phyloP scores from a whole-genome alignment of 2,888 invertebrate species.

The Argyra leucocephala region DNA sequence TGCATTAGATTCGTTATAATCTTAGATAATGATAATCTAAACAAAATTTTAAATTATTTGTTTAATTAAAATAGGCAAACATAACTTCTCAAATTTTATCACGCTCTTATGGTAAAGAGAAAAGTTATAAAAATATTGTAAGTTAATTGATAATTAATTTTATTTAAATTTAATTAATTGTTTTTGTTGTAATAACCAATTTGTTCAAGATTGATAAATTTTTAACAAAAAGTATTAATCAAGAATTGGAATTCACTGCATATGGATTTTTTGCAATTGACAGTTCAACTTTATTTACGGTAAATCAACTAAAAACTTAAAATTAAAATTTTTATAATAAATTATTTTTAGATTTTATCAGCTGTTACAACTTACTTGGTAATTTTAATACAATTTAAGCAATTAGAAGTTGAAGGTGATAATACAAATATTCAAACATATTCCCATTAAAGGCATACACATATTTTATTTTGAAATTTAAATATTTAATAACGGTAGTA shows the following conservation, averaged over 20 bases:
- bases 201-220: slow-evolving; percentile 40
- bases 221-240: slow-evolving; percentile 40
- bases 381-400: slow-evolving; percentile 42
- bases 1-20: no score
- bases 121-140: slow-evolving; percentile 39
- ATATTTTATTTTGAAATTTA: no score
- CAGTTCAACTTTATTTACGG: slow-evolving; percentile 40
- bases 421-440: background rate
- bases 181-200: background rate
- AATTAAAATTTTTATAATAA: background rate
- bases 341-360: slow-evolving; percentile 34
- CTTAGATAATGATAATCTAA: no score
- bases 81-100: slow-evolving; percentile 37
- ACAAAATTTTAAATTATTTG: no score
- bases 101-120: slow-evolving; percentile 36
- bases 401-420: slow-evolving; percentile 31
- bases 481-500: no score
- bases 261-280: slow-evolving; percentile 42
- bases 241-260: slow-evolving; percentile 40
- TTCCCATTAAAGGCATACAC: no score
- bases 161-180: background rate
- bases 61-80: slow-evolving; percentile 40
- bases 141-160: slow-evolving; percentile 14
- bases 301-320: slow-evolving; percentile 20
- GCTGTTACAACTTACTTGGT: slow-evolving; percentile 42